Base-by-base conservation (phyloP, 2,888 invertebrate species). In the Miltochrista miniata region DNA sequence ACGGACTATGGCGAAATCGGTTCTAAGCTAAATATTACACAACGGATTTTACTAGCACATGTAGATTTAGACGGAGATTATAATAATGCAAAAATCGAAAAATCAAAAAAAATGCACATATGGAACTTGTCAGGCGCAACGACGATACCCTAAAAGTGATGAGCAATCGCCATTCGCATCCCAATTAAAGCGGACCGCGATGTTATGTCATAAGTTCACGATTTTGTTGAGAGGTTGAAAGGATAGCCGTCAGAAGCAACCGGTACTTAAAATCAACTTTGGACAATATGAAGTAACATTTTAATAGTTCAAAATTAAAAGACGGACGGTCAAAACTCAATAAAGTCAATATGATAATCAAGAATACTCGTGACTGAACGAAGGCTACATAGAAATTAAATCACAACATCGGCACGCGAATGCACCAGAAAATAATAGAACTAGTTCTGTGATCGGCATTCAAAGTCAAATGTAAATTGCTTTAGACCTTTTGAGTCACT, bases 381-480 rank as follows among this genome's bases (percentile, higher is more conserved):
- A 81, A 82, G 82, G 83, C 69, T 76, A 59, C 51, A 57, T 58
- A 71, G 68, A 68, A 80, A 81, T 76, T 72, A 75, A 76, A 76
- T 72, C 72, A 70, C 57, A 61, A 74, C 64, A 75, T 59, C 57
- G 60, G 65, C 67, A 64, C 61, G 54, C 62, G 68, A 74, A 71
- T 70, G 68, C 64, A 70, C 65, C 75, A 75, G 71, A 77, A 72
- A 74, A 61, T 54, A 15, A 62, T 51, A 58, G 46, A 70, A 68
- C 70, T 60, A 56, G 66, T 66, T 70, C 50, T 63, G 51, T 64
- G 70, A 68, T 62, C 68, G 65, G 61, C 57, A 72, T 79, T 79
- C 74, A 79, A 78, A 80, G 75, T 71, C 70, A 64, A 74, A 79
- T 76, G 72, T 67, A 70, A 76, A 72, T 70, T 63, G 61, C n/a